Percentiles rank a stretch among this genome's conserved stretches.
These are phyloP conservation scores for Octopus sinensis DNA, from an alignment of 1,140 invertebrate species.

Conservation along the genomic window DNA sequence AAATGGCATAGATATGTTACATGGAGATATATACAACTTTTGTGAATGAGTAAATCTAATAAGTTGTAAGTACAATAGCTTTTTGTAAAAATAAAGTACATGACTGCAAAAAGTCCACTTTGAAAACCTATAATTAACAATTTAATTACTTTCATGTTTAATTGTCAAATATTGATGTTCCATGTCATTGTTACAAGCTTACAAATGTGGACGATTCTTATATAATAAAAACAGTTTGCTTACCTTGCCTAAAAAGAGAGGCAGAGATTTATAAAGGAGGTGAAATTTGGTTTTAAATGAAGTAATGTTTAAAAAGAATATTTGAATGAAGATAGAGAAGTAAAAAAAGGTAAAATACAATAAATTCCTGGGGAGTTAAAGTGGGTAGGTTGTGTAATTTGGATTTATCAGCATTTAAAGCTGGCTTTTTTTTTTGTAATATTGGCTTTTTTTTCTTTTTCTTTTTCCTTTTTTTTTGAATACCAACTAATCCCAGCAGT, in stretches of 20 bases:
- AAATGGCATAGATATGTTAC: background rate
- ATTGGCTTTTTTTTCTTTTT: background rate
- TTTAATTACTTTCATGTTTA: too few relatives aligned
- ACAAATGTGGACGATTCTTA: too few relatives aligned
- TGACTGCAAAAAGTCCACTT: background rate
- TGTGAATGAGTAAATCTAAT: background rate
- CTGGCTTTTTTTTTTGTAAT: too few relatives aligned
- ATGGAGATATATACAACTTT: background rate
- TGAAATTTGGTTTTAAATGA: background rate
- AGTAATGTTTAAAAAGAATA: background rate
- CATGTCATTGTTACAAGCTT: too few relatives aligned
- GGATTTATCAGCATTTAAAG: too few relatives aligned
- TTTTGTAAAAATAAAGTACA: background rate
- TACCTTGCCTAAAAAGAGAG: too few relatives aligned
- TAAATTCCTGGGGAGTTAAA: background rate
- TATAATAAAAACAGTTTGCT: too few relatives aligned
- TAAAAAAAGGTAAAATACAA: background rate
- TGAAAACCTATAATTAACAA: background rate
- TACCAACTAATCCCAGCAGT: slow-evolving; percentile 1
- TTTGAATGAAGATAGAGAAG: background rate
- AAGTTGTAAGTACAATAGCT: slow-evolving; percentile 1
- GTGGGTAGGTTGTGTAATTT: background rate
- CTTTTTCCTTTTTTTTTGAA: background rate
- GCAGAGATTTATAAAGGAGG: background rate
- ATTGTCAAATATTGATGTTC: too few relatives aligned